Evolutionary conservation across 1,140 invertebrate species (phyloP).

Genomic region (Papilio polyxenes): DNA sequence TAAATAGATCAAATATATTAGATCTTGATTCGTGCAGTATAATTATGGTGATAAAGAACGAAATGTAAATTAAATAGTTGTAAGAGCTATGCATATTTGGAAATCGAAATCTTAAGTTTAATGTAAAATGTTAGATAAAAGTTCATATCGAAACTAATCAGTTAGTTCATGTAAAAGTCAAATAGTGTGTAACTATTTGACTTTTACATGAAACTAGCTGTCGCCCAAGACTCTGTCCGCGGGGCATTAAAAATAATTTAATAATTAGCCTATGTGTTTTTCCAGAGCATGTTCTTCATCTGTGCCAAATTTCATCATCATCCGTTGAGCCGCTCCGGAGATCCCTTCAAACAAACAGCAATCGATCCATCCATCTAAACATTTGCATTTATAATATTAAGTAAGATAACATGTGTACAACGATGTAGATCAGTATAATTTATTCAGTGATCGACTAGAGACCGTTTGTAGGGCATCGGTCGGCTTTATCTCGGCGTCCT

Average conservation of each 20-base stretch:
- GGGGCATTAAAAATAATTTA: too few relatives aligned
- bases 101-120: slow-evolving; percentile 10
- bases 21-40: background rate
- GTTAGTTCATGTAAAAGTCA: slow-evolving; percentile 9
- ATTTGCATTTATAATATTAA: too few relatives aligned
- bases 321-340: too few relatives aligned
- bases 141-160: slow-evolving; percentile 33
- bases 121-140: slow-evolving; percentile 12
- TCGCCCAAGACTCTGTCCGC: too few relatives aligned
- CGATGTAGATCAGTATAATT: slow-evolving; percentile 39
- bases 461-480: slow-evolving; percentile 42
- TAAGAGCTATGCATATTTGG: slow-evolving; percentile 1
- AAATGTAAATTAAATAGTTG: background rate
- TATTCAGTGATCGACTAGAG: slow-evolving; percentile 48
- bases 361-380: too few relatives aligned
- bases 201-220: slow-evolving; percentile 31
- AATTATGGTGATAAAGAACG: background rate
- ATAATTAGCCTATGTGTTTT: too few relatives aligned
- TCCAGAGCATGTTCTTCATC: too few relatives aligned
- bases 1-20: background rate
- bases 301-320: too few relatives aligned
- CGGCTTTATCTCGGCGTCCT: slow-evolving; percentile 49
- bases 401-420: background rate
- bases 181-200: too few relatives aligned
- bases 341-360: too few relatives aligned